Conservation (phyloP, 2,113 vertebrate genomes). For the Globicephala melas region DNA sequence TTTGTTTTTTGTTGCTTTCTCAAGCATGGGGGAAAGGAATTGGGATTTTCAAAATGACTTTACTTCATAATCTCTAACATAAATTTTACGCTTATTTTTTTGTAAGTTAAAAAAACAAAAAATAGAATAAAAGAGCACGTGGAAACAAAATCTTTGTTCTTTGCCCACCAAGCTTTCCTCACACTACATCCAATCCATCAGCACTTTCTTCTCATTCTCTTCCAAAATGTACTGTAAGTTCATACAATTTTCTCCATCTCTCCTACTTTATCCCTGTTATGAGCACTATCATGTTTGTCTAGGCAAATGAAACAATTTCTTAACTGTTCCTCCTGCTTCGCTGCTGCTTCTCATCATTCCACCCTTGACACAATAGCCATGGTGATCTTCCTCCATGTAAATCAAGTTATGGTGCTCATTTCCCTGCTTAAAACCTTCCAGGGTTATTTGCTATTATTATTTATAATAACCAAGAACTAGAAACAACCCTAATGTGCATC, state of each 20-base stretch:
- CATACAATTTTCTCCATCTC: background rate
- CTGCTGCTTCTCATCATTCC: background rate
- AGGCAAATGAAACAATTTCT: background rate
- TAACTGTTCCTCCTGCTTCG: background rate
- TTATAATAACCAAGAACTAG: background rate
- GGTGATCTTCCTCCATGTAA: background rate
- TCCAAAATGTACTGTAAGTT: background rate
- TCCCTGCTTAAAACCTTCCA: background rate
- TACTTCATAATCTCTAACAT: background rate
- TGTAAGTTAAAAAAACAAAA: background rate
- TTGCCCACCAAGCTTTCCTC: background rate
- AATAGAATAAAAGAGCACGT: background rate
- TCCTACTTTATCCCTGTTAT: background rate
- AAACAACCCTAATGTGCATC: background rate
- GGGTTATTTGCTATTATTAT: background rate
- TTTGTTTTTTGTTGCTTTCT: background rate
- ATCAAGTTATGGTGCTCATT: background rate
- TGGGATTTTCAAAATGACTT: background rate
- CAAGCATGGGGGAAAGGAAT: background rate
- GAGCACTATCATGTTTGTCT: background rate
- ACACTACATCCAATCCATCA: background rate
- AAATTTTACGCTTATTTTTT: background rate
- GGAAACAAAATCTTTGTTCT: background rate
- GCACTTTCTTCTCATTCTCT: background rate
- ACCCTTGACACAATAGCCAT: no score